Evolutionary conservation across 2,113 vertebrate genomes (phyloP), one percentile per base, ranked within the genome.

Genomic region (Pungitius pungitius): DNA sequence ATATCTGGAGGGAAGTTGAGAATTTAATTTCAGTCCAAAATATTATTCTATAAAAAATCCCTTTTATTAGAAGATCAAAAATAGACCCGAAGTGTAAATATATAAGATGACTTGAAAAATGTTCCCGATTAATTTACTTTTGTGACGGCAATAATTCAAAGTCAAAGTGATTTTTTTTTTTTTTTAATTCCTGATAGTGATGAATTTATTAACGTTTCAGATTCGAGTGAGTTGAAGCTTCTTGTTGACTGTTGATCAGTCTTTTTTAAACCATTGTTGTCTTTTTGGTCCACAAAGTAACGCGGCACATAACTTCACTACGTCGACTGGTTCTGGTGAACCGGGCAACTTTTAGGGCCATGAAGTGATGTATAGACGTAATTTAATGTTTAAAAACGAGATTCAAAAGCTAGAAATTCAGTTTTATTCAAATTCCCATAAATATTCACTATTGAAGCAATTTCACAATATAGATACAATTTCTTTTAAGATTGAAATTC

Each of bases 171-270:
- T 42, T 61, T 58, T 9, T 3, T n/a, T n/a, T n/a, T n/a, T n/a
- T n/a, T n/a, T n/a, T n/a, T n/a, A n/a, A n/a, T n/a, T n/a, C n/a
- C n/a, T 33, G 9, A 20, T 47, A 26, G 2, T 0, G 35, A 6
- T 56, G 58, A 45, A 57, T 63, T 69, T 14, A 8, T 18, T 45
- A 14, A 47, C 22, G 43, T 57, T 13, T 27, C 64, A 42, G 62
- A 65, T 62, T 62, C 3, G 17, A 59, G 30, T 39, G n/a, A 43
- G 35, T 65, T n/a, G 40, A 66, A 74, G 61, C 52, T 71, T 58
- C 5, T 43, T 57, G 62, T 52, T 3, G 85, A 83, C 89, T 85
- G 89, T 90, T 88, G 87, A 88, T 85, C 87, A 51, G 85, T 89
- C 80, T 51, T 11, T 57, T 58, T 64, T 33, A 24, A 54, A 3